These are phyloP conservation scores for Andrena praecox DNA, from an alignment of 2,888 invertebrate species.

Conservation along the genomic window DNA sequence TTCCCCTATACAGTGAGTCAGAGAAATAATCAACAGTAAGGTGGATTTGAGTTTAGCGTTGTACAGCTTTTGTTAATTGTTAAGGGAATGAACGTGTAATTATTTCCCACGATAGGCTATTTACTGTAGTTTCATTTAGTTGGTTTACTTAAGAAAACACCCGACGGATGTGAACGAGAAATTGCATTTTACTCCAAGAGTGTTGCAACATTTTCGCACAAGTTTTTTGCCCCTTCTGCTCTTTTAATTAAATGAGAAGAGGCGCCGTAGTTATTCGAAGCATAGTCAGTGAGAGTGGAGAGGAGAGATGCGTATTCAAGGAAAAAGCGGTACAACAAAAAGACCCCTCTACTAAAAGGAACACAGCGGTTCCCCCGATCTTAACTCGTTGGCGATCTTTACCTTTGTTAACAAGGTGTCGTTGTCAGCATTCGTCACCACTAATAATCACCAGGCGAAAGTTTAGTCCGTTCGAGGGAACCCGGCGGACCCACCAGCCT, in stretches of 20 bases:
- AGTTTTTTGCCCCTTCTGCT: no score
- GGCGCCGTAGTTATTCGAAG: not conserved
- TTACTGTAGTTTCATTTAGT: no score
- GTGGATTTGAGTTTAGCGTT: no score
- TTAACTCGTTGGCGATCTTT: constrained; percentile 21
- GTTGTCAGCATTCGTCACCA: constrained; percentile 33
- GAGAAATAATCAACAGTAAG: no score
- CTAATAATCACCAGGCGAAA: constrained; percentile 28
- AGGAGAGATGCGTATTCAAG: not conserved
- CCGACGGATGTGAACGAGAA: no score
- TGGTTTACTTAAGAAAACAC: no score
- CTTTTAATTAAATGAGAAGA: not conserved
- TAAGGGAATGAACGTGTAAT: no score
- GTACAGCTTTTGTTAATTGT: no score
- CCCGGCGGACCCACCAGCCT: not conserved
- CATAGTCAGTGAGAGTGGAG: not conserved
- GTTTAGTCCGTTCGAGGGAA: constrained; percentile 27
- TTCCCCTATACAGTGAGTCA: no score
- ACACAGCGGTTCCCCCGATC: not conserved
- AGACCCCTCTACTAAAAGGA: not conserved
- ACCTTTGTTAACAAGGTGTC: constrained; percentile 33
- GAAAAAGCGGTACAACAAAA: constrained; percentile 1
- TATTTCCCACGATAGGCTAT: no score
- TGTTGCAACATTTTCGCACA: no score
- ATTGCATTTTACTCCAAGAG: no score